phyloP scores from a whole-genome alignment of 2,797 vertebrate genomes.

The Trichosurus vulpecula region DNA sequence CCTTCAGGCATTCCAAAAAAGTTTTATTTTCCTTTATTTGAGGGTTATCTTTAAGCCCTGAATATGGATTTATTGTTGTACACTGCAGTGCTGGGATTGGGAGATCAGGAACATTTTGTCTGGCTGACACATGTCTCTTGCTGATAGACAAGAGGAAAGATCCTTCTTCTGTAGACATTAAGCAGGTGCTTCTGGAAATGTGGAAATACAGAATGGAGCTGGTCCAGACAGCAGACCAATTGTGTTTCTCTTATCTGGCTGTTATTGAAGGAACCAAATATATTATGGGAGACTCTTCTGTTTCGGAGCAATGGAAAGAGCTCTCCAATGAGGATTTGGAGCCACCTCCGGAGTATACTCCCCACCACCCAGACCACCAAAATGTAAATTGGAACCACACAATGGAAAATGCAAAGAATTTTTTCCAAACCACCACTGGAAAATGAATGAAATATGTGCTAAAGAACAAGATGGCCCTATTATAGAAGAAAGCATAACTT shows the following conservation, averaged over 20 bases:
- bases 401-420: conserved; percentile 87
- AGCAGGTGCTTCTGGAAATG: conserved; percentile 97
- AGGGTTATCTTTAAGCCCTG: conserved; percentile 85
- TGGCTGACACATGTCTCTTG: conserved; percentile 96
- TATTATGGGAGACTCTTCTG: conserved; percentile 93
- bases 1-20: too few relatives aligned
- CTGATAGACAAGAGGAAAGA: conserved; percentile 94
- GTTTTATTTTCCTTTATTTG: too few relatives aligned
- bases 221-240: conserved; percentile 98
- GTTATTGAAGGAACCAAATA: conserved; percentile 97
- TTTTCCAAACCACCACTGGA: conserved; percentile 80
- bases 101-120: conserved; percentile 97
- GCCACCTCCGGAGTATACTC: conserved; percentile 93
- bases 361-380: conserved; percentile 90
- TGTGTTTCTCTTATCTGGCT: conserved; percentile 97
- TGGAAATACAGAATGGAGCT: conserved; percentile 95
- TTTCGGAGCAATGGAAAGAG: conserved; percentile 97
- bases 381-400: conserved; percentile 85
- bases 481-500: conserved; percentile 72
- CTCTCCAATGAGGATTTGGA: conserved; percentile 95
- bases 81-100: conserved; percentile 99
- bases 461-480: neutral
- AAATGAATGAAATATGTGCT: conserved; percentile 66
- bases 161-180: conserved; percentile 94
- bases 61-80: conserved; percentile 93